Evolutionary conservation across 2,797 vertebrate species (phyloP).

Genomic region (Microctenopoma lineatum): DNA sequence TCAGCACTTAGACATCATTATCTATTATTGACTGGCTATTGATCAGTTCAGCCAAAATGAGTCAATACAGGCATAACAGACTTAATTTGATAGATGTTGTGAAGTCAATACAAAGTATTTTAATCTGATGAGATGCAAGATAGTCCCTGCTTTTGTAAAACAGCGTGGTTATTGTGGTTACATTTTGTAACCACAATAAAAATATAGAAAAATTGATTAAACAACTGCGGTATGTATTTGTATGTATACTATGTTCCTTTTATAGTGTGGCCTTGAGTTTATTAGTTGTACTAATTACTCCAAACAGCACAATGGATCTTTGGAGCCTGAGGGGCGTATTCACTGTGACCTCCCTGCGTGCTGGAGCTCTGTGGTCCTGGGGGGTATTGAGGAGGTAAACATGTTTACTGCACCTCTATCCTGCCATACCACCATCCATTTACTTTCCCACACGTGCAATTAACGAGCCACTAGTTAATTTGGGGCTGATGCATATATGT

Average conservation of each 20-base stretch:
- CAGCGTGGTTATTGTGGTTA: too few relatives aligned
- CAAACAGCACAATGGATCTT: constrained; percentile 72
- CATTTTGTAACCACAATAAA: constrained; percentile 12
- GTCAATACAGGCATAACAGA: constrained; percentile 45
- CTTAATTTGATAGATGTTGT: constrained; percentile 59
- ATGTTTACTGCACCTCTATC: constrained; percentile 76
- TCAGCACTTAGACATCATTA: constrained; percentile 68
- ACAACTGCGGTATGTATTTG: constrained; percentile 17
- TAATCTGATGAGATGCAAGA: constrained; percentile 25
- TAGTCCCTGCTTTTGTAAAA: too few relatives aligned
- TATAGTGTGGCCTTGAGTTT: constrained; percentile 66
- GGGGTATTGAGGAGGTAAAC: constrained; percentile 81
- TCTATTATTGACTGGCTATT: constrained; percentile 65
- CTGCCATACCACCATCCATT: constrained; percentile 69
- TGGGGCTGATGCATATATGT: constrained; percentile 80
- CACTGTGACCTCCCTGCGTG: constrained; percentile 72
- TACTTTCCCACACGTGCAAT: constrained; percentile 80
- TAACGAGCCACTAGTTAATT: constrained; percentile 82
- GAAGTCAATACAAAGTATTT: constrained; percentile 40
- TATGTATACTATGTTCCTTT: constrained; percentile 26
- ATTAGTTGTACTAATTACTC: constrained; percentile 78
- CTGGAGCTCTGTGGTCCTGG: constrained; percentile 70
- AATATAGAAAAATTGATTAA: constrained; percentile 18
- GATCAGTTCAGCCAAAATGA: constrained; percentile 46
- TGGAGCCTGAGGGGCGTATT: constrained; percentile 66